phyloP scores from a whole-genome alignment of 2,888 invertebrate genomes.

The Acleris literana region DNA sequence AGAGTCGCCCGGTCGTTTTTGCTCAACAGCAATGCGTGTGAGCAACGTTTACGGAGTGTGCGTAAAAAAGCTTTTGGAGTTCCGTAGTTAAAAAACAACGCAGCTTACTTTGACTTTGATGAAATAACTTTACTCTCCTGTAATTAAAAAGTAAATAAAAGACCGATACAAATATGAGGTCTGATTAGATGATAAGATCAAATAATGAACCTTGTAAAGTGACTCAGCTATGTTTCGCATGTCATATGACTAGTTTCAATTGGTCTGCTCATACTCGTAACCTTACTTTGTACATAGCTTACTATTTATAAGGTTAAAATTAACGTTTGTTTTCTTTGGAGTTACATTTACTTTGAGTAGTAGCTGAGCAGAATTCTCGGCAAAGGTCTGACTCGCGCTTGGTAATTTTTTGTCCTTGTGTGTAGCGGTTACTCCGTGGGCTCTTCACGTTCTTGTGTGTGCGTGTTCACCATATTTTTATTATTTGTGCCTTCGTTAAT shows the following conservation, averaged over 20 bases:
- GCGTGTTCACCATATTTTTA: constrained; percentile 56
- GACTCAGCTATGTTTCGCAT: constrained; percentile 17
- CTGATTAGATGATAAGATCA: background rate
- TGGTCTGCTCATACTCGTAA: constrained; percentile 3
- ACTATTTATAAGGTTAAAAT: background rate
- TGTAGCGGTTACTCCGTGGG: constrained; percentile 53
- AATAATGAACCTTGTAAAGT: constrained; percentile 2
- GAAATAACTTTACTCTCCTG: no score
- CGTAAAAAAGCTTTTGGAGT: constrained; percentile 40
- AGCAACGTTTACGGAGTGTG: constrained; percentile 74
- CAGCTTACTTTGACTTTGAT: background rate
- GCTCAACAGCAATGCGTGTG: constrained; percentile 64
- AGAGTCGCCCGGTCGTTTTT: constrained; percentile 63
- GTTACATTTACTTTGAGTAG: no score
- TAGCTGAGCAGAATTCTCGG: constrained; percentile 8
- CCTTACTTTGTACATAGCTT: background rate
- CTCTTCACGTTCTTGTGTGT: constrained; percentile 46
- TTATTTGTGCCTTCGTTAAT: constrained; percentile 54
- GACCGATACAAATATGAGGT: no score
- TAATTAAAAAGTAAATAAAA: no score
- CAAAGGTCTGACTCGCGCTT: constrained; percentile 23
- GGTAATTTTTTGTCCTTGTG: constrained; percentile 57
- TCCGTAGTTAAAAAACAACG: constrained; percentile 19
- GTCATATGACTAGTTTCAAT: constrained; percentile 28
- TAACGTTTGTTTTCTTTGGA: no score